Percentiles rank a stretch among this genome's conserved stretches.
Conservation (phyloP, 37 sponge, comb jelly and placozoan genomes). For the Ianthella basta region DNA sequence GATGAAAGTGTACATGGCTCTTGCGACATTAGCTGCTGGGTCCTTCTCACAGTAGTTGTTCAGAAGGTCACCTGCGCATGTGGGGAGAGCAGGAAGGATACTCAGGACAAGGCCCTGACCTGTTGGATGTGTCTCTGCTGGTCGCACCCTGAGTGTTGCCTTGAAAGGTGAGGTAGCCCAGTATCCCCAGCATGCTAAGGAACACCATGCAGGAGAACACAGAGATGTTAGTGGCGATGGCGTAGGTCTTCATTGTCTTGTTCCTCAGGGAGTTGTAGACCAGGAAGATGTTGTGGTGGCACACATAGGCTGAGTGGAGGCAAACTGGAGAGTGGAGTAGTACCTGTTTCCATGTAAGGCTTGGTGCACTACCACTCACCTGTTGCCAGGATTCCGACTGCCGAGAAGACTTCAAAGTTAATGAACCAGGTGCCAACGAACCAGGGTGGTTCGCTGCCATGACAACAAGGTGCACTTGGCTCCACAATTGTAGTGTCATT, state of each 20-base stretch:
- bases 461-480: not conserved
- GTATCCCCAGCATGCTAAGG: constrained; percentile 60
- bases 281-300: constrained; percentile 94
- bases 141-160: constrained; percentile 64
- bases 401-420: constrained; percentile 18
- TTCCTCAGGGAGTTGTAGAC: constrained; percentile 76
- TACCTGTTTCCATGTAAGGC: not conserved
- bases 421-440: not conserved
- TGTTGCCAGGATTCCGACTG: constrained; percentile 50
- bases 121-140: not conserved
- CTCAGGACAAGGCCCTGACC: not conserved
- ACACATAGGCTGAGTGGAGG: constrained; percentile 68
- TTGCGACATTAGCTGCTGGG: constrained; percentile 43
- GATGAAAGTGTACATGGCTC: constrained; percentile 53
- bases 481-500: not conserved
- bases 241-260: constrained; percentile 59
- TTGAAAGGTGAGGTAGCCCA: constrained; percentile 81
- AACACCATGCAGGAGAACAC: constrained; percentile 54
- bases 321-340: not conserved
- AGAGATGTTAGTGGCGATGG: constrained; percentile 68
- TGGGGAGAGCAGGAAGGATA: not conserved
- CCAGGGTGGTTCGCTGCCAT: not conserved
- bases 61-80: constrained; percentile 65
- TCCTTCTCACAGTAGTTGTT: constrained; percentile 77
- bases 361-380: constrained; percentile 9